phyloP scores from a whole-genome alignment of 2,113 vertebrate species.

The Meleagris gallopavo region DNA sequence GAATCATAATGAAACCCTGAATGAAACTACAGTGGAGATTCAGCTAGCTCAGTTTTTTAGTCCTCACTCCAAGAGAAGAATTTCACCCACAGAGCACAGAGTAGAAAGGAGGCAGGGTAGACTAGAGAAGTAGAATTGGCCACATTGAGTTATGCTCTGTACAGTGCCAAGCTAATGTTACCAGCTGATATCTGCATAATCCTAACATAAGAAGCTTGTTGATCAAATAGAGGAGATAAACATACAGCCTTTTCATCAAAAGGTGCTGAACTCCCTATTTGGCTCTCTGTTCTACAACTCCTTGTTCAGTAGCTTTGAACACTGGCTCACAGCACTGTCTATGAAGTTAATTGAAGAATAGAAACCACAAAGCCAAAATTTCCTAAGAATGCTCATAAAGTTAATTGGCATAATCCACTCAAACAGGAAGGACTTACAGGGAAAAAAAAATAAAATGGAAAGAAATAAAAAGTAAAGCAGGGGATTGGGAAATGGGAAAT shows the following conservation, averaged over 20 bases:
- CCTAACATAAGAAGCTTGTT: neutral
- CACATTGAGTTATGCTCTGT: neutral
- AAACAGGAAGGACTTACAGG: neutral
- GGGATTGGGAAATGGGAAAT: neutral
- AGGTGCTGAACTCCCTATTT: neutral
- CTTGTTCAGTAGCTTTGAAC: neutral
- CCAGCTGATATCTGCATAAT: neutral
- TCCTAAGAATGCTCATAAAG: neutral
- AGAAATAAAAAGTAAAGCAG: neutral
- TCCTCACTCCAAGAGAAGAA: neutral
- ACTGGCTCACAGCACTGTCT: neutral
- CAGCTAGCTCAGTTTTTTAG: conserved; percentile 9
- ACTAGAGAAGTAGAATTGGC: neutral
- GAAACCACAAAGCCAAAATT: neutral
- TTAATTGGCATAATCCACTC: neutral
- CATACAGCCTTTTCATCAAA: neutral
- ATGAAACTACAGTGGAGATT: neutral
- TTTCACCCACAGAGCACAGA: neutral
- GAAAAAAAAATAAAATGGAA: neutral
- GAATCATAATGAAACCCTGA: conserved; percentile 26
- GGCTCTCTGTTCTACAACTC: neutral
- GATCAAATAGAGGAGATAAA: neutral
- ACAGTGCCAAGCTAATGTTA: neutral
- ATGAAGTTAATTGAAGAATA: neutral
- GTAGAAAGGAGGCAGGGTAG: neutral